Conservation (phyloP, 2,888 invertebrate species). For the Gastracanthus pulcherrimus region DNA sequence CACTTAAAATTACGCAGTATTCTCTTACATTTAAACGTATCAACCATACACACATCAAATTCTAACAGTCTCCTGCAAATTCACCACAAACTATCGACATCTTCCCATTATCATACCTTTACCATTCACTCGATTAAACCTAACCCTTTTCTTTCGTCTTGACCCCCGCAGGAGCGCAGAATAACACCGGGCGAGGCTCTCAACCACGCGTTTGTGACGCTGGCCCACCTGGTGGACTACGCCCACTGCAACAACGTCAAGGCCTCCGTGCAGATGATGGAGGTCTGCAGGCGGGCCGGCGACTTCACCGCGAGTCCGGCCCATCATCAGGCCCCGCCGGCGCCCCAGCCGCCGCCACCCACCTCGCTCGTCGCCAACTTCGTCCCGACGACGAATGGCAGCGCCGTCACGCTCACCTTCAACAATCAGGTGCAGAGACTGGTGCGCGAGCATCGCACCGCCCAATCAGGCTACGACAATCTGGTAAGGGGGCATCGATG, state of each 20-base stretch:
- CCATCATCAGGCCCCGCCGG: conserved; percentile 80
- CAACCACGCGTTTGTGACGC: conserved; percentile 95
- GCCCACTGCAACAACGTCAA: conserved; percentile 98
- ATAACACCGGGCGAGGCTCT: conserved; percentile 97
- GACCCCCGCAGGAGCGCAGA: conserved; percentile 86
- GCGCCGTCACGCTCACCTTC: conserved; percentile 93
- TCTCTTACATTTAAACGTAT: no score
- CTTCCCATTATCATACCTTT: no score
- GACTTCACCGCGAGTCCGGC: conserved; percentile 77
- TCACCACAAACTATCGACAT: no score
- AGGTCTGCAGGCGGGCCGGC: conserved; percentile 82
- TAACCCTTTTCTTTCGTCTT: not conserved
- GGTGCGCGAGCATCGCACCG: conserved; percentile 85
- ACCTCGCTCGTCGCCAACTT: conserved; percentile 86
- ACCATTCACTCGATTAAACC: not conserved
- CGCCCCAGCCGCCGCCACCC: conserved; percentile 77
- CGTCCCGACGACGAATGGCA: conserved; percentile 87
- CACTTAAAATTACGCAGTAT: no score
- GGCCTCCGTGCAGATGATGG: conserved; percentile 99
- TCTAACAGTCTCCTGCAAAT: no score
- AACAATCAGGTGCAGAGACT: conserved; percentile 91
- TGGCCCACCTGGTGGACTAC: conserved; percentile 96
- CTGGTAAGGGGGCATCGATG: conserved; percentile 77
- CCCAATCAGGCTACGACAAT: conserved; percentile 84
- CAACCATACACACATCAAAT: no score